Evolutionary conservation across 1,140 invertebrate species (phyloP), one percentile per base, ranked within the genome.

Genomic region (Cyphomyrmex costatus): DNA sequence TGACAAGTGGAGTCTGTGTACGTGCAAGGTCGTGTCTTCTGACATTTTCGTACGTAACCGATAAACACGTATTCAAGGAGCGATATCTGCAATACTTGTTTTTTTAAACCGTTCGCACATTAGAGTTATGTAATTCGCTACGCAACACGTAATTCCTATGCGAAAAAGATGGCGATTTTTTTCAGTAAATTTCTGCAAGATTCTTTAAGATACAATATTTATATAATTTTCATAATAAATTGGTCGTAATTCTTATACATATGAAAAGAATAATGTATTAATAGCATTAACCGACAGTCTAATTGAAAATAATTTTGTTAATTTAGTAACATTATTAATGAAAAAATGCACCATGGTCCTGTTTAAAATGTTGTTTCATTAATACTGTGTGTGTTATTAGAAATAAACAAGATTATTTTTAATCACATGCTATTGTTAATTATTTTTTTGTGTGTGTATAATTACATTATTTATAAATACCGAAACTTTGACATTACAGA

Each of bases 1-100:
- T n/a, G 56, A 61, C 14, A 30, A 24, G 30, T 16, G 4, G 5
- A 16, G 63, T 53, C 46, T 14, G 60, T 16, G 27, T 14, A 24
- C n/a, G 60, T 21, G 42, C 42, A 24, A 77, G 30, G 58, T 30
- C 24, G 27, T 8, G n/a, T 51, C 46, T 68, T 21, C 30, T 51
- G n/a, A 36, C 46, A 60, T 42, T 80, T 56, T 70, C 30, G 12
- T 60, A 77, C 16, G 30, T 73, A 83, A 82, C n/a, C 36, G 53
- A 33, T 70, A 49, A 60, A 73, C 1, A 60, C 7, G 24, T 42
- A 46, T 58, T 27, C 27, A 27, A 14, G 5, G 21, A 83, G 1
- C n/a, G 53, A 73, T 19, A 56, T 5, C 21, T 58, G 78, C n/a
- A 58, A 46, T 60, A 12, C 14, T 53, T 36, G 63, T 33, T 27